phyloP scores from a whole-genome alignment of 1,140 invertebrate genomes.

The Papilio polytes region DNA sequence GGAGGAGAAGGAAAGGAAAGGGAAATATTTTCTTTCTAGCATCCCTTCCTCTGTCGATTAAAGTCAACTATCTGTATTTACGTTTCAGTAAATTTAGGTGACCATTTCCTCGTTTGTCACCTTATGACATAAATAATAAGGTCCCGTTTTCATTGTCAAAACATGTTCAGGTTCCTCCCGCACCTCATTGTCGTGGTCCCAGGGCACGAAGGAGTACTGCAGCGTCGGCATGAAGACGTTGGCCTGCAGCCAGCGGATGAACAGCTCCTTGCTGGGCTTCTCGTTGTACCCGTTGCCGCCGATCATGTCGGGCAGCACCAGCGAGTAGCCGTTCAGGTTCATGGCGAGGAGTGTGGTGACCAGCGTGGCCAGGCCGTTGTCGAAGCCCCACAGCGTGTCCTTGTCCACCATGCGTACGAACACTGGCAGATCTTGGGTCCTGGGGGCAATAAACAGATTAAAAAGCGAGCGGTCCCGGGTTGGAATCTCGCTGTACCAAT shows the following conservation, averaged over 20 bases:
- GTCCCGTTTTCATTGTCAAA: too few relatives aligned
- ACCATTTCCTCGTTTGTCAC: too few relatives aligned
- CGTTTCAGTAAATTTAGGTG: too few relatives aligned
- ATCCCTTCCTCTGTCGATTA: too few relatives aligned
- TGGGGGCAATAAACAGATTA: too few relatives aligned
- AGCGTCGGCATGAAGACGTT: constrained; percentile 94
- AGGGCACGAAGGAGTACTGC: constrained; percentile 95
- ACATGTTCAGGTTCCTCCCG: neutral
- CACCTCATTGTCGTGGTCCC: constrained; percentile 91
- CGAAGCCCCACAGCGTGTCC: constrained; percentile 90
- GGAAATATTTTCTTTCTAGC: too few relatives aligned
- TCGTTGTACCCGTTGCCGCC: constrained; percentile 93
- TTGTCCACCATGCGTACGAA: constrained; percentile 96
- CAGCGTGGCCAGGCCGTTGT: constrained; percentile 91
- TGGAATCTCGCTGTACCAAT: too few relatives aligned
- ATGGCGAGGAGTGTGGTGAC: constrained; percentile 92
- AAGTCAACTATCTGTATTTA: too few relatives aligned
- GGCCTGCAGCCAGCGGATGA: constrained; percentile 94
- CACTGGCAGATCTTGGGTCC: constrained; percentile 90
- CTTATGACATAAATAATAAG: too few relatives aligned
- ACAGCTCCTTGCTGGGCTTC: constrained; percentile 90
- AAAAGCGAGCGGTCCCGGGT: too few relatives aligned
- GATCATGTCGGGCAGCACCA: constrained; percentile 96
- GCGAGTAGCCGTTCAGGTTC: constrained; percentile 93
- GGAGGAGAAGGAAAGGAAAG: too few relatives aligned